Base-by-base conservation (phyloP, 2,888 invertebrate species). In the Nemurella pictetii region DNA sequence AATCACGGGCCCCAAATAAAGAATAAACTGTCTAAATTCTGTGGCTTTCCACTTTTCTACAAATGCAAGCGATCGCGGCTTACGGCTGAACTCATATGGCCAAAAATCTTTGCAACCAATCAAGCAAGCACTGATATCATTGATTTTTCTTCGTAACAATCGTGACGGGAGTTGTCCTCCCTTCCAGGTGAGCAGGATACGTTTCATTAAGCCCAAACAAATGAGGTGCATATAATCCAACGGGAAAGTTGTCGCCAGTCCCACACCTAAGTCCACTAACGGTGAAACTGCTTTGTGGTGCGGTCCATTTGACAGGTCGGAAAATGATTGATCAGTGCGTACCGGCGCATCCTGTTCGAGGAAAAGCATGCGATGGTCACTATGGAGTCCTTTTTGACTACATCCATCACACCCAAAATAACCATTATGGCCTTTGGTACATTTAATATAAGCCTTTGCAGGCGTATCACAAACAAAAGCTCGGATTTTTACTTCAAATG, bases 401-500 rank as follows among this genome's bases (percentile, higher is more conserved):
- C 77, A 84, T 25, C 36, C 78, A 25, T 84, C 80, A 84, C 80
- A 84, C 0, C 78, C 84, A 84, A 80, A 80, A 20, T 36, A 80
- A 20, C 84, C 80, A 80, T 36, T 80, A 12, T 32, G 28, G 0
- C 5, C 26, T 84, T 84, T 77, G 7, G 72, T 80, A 35, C 55
- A 72, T 20, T 84, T 84, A 4, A 77, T n/a, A 15, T 26, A 84
- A 15, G n/a, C 80, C 25, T 72, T 80, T 0, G 77, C 80, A 32
- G 83, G 78, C 26, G 86, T 86, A 85, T 87, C 87, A 27, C 83
- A 78, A 72, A 87, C 83, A 72, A 86, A 80, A 26, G 29, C 15
- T 80, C 83, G 32, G 0, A 87, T 73, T 0, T 73, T 30, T 20
- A 86, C 7, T 0, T 25, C 3, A 80, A 80, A 84, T 2, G 20